Evolutionary conservation across 2,797 vertebrate species (phyloP).

Genomic region (Periparus ater): DNA sequence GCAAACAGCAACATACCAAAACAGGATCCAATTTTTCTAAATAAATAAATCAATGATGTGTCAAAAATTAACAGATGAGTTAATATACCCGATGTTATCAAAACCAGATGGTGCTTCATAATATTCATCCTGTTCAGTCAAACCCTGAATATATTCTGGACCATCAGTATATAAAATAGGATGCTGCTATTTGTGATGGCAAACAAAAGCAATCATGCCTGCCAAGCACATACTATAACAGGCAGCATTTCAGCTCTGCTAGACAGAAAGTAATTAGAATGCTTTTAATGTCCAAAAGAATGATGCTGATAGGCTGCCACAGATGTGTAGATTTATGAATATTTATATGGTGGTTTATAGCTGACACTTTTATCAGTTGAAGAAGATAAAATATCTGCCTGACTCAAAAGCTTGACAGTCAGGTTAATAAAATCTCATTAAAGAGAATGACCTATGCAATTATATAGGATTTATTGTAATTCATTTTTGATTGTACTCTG

Average conservation of each 20-base stretch:
- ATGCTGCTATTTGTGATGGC: conserved; percentile 85
- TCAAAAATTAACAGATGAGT: conserved; percentile 83
- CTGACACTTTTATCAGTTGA: conserved; percentile 94
- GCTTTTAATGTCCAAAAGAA: conserved; percentile 88
- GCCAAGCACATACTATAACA: conserved; percentile 85
- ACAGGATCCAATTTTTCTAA: conserved; percentile 78
- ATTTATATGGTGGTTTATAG: conserved; percentile 90
- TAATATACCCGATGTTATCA: conserved; percentile 75
- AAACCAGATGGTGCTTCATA: conserved; percentile 79
- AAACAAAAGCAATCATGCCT: conserved; percentile 88
- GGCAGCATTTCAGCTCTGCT: conserved; percentile 85
- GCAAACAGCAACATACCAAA: conserved; percentile 77
- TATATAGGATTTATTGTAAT: conserved; percentile 90
- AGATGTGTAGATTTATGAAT: conserved; percentile 99
- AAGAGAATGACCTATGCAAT: conserved; percentile 92
- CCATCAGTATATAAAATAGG: conserved; percentile 83
- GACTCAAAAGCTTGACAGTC: conserved; percentile 86
- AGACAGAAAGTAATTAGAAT: conserved; percentile 89
- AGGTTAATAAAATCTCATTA: conserved; percentile 99
- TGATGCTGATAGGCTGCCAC: conserved; percentile 89
- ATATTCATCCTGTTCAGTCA: conserved; percentile 80
- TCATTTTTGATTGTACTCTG: conserved; percentile 88
- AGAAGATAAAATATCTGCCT: conserved; percentile 98
- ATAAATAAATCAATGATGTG: conserved; percentile 82
- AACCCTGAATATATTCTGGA: conserved; percentile 82